phyloP scores from a whole-genome alignment of 2,888 invertebrate genomes.

The Dasysyrphus albostriatus region DNA sequence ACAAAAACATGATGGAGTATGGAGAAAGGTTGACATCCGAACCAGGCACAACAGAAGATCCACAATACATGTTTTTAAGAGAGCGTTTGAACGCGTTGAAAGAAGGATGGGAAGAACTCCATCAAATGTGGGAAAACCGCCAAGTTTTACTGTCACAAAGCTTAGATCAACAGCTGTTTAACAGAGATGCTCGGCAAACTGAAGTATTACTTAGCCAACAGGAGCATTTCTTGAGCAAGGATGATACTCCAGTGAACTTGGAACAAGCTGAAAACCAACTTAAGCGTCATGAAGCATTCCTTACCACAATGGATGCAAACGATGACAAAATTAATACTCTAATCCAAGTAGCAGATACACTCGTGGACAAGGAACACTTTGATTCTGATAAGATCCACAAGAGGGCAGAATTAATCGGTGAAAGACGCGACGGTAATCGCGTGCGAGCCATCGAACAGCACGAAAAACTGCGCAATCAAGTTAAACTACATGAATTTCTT shows the following conservation, averaged over 20 bases:
- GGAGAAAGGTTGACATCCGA: constrained; percentile 97
- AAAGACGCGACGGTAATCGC: constrained; percentile 94
- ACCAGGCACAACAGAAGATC: constrained; percentile 95
- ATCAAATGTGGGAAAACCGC: constrained; percentile 99
- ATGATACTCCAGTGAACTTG: constrained; percentile 96
- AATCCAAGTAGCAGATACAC: constrained; percentile 95
- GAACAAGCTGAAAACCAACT: constrained; percentile 99
- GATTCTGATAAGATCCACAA: constrained; percentile 98
- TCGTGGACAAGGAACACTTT: constrained; percentile 97
- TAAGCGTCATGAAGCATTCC: constrained; percentile 99
- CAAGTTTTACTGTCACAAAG: constrained; percentile 97
- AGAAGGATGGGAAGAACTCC: constrained; percentile 99
- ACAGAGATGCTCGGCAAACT: constrained; percentile 98
- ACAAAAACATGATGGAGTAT: constrained; percentile 99
- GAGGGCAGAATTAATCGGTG: constrained; percentile 97
- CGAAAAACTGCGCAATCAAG: constrained; percentile 96
- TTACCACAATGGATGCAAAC: constrained; percentile 99
- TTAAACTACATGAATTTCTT: constrained; percentile 97
- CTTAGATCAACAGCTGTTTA: constrained; percentile 96
- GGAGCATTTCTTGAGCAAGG: constrained; percentile 98
- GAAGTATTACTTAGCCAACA: constrained; percentile 99
- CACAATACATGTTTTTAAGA: constrained; percentile 99
- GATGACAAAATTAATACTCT: constrained; percentile 99
- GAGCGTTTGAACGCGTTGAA: constrained; percentile 98
- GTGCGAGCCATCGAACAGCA: constrained; percentile 95